phyloP scores from a whole-genome alignment of 2,113 vertebrate genomes.

The Psettodes erumei region DNA sequence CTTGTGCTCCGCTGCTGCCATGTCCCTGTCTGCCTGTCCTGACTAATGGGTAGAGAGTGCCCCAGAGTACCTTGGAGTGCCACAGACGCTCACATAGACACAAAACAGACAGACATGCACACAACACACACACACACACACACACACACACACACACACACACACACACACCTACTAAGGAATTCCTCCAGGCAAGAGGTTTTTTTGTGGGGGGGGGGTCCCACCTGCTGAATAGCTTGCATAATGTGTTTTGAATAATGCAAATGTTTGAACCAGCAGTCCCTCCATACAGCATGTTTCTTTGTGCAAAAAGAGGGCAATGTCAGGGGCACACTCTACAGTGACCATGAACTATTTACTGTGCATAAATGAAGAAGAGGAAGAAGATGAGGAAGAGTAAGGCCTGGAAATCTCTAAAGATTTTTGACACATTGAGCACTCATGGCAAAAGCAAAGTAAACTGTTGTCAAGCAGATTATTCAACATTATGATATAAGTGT shows the following conservation, averaged over 20 bases:
- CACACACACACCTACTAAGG: slow-evolving; percentile 29
- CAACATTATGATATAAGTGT: neutral
- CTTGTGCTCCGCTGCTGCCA: slow-evolving; percentile 37
- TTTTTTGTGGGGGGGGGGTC: neutral
- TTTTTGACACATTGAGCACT: neutral
- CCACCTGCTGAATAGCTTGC: slow-evolving; percentile 55
- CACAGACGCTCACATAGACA: slow-evolving; percentile 33
- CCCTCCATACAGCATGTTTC: slow-evolving; percentile 43
- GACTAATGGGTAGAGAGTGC: slow-evolving; percentile 57
- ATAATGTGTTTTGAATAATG: slow-evolving; percentile 67
- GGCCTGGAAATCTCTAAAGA: neutral
- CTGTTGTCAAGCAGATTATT: neutral
- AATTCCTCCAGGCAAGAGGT: slow-evolving; percentile 42
- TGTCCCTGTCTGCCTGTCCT: slow-evolving; percentile 48
- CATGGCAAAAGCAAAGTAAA: neutral
- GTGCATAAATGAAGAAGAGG: neutral
- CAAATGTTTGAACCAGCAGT: slow-evolving; percentile 39
- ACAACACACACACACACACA: slow-evolving; percentile 26
- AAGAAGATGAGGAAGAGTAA: neutral
- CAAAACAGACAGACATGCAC: slow-evolving; percentile 15
- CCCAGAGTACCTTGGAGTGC: slow-evolving; percentile 42
- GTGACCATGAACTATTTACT: slow-evolving; percentile 44
- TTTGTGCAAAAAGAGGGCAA: slow-evolving; percentile 33
- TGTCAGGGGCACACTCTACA: slow-evolving; percentile 46
- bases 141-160: slow-evolving; percentile 13